Base-by-base conservation (phyloP, 2,113 vertebrate species). In the Sander lucioperca region DNA sequence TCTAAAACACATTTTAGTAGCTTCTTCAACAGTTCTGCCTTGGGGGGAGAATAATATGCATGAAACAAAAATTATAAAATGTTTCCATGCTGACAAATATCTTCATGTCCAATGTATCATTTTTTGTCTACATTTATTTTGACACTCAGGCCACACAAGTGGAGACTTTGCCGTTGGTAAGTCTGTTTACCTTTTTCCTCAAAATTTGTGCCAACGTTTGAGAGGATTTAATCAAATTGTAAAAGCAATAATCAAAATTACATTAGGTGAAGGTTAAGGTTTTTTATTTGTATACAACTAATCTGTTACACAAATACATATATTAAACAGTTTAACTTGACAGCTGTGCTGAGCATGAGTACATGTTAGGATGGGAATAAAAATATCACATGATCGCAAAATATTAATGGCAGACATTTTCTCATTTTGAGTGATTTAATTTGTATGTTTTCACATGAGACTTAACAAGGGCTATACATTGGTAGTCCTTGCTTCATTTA, bases 301-400 rank as follows among this genome's bases (percentile, higher is more conserved):
- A 83, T 80, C 71, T 64, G 69, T 88, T 77, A 88, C 43, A 85
- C 63, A 87, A 73, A 78, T 33, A 79, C 69, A 79, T 33, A 76
- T 27, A 27, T 36, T 39, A 3, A 77, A 69, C 11, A 15, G 39
- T 63, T 64, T 70, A 64, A 71, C 23, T 85, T n/a, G 21, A 82
- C 62, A 86, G 78, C 61, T 77, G 66, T 53, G 73, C 59, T 18
- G 69, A 75, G 59, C 33, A 57, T 18, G 72, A 43, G 62, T 77
- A 58, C 30, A 50, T 54, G 62, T 65, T 48, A 19, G 53, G 21
- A 11, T 30, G 51, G 67, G 43, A n/a, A 18, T 61, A 50, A 78
- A 82, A 83, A 59, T 9, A 80, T 65, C 27, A 43, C 63, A 73
- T 18, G 59, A 36, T 85, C 59, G 72, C 27, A 84, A 87, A 61